phyloP scores from a whole-genome alignment of 2,888 invertebrate genomes.

The Cataglyphis livida region DNA sequence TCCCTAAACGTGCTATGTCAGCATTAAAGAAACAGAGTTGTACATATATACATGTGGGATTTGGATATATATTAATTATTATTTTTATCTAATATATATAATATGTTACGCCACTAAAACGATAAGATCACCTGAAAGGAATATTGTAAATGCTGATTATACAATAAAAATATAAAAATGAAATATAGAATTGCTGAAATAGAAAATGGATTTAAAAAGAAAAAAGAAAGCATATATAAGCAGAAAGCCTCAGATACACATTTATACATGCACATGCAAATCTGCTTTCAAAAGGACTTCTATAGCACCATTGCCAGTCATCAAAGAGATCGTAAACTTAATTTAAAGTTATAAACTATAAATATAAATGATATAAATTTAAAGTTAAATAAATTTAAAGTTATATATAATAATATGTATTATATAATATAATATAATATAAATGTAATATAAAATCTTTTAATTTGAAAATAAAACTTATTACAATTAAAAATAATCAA shows the following conservation, averaged over 20 bases:
- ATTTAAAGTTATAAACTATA: not conserved
- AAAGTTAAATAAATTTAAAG: not conserved
- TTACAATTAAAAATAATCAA: not conserved
- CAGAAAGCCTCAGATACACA: constrained; percentile 70
- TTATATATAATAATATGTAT: not conserved
- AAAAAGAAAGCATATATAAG: constrained; percentile 57
- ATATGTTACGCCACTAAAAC: constrained; percentile 8
- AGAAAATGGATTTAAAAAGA: constrained; percentile 33
- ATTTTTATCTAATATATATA: not conserved
- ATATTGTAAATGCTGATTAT: constrained; percentile 23
- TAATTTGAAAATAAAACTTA: not conserved
- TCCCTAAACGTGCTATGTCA: not conserved
- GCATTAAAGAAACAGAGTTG: not conserved
- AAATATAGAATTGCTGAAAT: constrained; percentile 62
- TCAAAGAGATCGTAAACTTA: not conserved
- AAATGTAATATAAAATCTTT: not conserved
- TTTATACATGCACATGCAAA: constrained; percentile 79
- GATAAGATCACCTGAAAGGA: constrained; percentile 17
- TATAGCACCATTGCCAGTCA: constrained; percentile 12
- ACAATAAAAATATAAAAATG: constrained; percentile 17
- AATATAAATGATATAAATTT: not conserved
- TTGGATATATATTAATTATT: not conserved
- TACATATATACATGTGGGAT: not conserved
- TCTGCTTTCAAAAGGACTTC: constrained; percentile 63
- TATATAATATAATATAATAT: no score